Percentiles rank a stretch among this genome's conserved stretches.
Conservation (phyloP, 1,140 invertebrate genomes). For the Dinothrombium tinctorium region DNA sequence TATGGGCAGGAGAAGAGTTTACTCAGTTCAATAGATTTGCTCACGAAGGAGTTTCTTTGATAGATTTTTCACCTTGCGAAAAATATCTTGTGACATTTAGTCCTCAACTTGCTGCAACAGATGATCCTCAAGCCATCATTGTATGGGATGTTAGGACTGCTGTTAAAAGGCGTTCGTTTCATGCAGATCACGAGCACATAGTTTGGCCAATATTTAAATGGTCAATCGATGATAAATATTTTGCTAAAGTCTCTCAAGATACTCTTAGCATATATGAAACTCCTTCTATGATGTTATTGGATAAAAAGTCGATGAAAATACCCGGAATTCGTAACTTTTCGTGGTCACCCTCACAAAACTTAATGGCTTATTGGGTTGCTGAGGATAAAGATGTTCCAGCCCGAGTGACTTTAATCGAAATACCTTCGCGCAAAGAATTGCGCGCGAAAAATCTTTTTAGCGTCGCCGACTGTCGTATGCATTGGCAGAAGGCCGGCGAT, state of each 20-base stretch:
- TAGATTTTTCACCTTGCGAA: slow-evolving; percentile 94
- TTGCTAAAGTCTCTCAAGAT: slow-evolving; percentile 49
- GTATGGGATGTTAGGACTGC: slow-evolving; percentile 83
- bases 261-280: slow-evolving; percentile 85
- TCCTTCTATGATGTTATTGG: slow-evolving; percentile 67
- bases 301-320: slow-evolving; percentile 85
- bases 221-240: slow-evolving; percentile 90
- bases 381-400: slow-evolving; percentile 62
- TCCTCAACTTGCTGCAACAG: slow-evolving; percentile 22
- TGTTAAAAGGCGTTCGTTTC: slow-evolving; percentile 72
- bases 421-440: slow-evolving; percentile 51
- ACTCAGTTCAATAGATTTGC: slow-evolving; percentile 69
- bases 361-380: slow-evolving; percentile 93
- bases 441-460: slow-evolving; percentile 92
- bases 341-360: slow-evolving; percentile 92
- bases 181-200: slow-evolving; percentile 34
- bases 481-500: slow-evolving; percentile 96
- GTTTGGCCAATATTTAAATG: slow-evolving; percentile 86
- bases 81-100: slow-evolving; percentile 83
- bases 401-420: slow-evolving; percentile 26
- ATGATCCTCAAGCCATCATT: slow-evolving; percentile 37
- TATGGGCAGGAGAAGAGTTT: slow-evolving; percentile 91
- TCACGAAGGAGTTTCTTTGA: slow-evolving; percentile 72
- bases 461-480: slow-evolving; percentile 91
- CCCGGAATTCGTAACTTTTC: slow-evolving; percentile 74